These are phyloP conservation scores for Oryzias sinensis DNA, from an alignment of 2,797 vertebrate genomes.

Conservation along the genomic window DNA sequence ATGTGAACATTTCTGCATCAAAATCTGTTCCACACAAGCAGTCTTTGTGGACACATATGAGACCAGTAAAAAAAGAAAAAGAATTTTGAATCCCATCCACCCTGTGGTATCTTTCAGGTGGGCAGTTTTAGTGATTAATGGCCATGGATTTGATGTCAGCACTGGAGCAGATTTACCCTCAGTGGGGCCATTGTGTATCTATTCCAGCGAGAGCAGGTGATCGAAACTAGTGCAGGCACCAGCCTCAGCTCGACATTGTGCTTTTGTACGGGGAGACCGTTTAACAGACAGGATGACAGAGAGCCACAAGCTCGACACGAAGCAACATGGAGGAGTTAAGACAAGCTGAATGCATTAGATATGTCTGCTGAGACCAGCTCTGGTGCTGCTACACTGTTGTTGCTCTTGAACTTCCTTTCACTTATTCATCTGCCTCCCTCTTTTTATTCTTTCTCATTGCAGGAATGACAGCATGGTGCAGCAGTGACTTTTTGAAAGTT, in stretches of 20 bases:
- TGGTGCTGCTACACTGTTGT: background rate
- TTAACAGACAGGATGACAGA: constrained; percentile 16
- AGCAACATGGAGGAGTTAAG: constrained; percentile 6
- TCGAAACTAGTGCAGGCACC: constrained; percentile 36
- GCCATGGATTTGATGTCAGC: constrained; percentile 76
- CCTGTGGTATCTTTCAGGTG: constrained; percentile 43
- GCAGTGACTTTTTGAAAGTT: constrained; percentile 22
- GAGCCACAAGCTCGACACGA: constrained; percentile 13
- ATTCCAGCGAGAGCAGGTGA: constrained; percentile 40
- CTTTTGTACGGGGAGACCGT: constrained; percentile 22
- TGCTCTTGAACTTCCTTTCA: constrained; percentile 5
- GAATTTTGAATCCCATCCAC: constrained; percentile 47
- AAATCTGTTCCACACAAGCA: constrained; percentile 10
- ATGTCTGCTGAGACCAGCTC: background rate
- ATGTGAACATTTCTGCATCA: constrained; percentile 24
- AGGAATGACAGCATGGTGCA: background rate
- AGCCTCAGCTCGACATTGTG: constrained; percentile 30
- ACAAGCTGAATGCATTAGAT: constrained; percentile 4
- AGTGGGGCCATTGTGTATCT: constrained; percentile 43
- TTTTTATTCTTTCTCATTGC: background rate
- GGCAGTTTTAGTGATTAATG: constrained; percentile 64
- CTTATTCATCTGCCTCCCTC: constrained; percentile 10
- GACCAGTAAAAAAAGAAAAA: constrained; percentile 31
- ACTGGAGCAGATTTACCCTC: constrained; percentile 52
- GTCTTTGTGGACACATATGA: background rate